Conservation (phyloP, 2,888 invertebrate genomes). For the Plagiodera versicolora region DNA sequence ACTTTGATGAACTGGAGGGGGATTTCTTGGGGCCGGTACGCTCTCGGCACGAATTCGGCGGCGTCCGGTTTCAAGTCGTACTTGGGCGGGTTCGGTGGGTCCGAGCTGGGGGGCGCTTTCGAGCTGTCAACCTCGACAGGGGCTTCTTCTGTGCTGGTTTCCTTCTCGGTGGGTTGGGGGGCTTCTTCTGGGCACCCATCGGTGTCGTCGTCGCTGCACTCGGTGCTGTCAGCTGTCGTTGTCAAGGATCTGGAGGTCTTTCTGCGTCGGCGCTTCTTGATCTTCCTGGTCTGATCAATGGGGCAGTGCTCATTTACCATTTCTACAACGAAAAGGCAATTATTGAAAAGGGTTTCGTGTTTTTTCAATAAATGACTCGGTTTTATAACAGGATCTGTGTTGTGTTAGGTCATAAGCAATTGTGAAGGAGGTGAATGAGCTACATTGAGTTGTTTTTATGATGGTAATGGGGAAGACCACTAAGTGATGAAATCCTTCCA, state of each 20-base stretch:
- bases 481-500: too few species aligned
- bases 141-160: neutral
- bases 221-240: slow-evolving; percentile 37
- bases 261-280: slow-evolving; percentile 43
- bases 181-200: slow-evolving; percentile 12
- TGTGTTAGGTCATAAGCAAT: too few species aligned
- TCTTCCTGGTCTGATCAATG: slow-evolving; percentile 29
- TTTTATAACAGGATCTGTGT: too few species aligned
- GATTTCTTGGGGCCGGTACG: slow-evolving; percentile 41
- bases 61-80: slow-evolving; percentile 51
- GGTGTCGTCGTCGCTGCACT: slow-evolving; percentile 38
- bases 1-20: slow-evolving; percentile 46
- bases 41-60: slow-evolving; percentile 54
- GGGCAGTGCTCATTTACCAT: slow-evolving; percentile 25
- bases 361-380: too few species aligned
- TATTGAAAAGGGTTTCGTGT: slow-evolving; percentile 1
- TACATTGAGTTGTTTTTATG: too few species aligned
- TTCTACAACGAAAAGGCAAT: slow-evolving; percentile 32
- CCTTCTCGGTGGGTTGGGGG: slow-evolving; percentile 9
- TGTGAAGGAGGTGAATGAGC: too few species aligned
- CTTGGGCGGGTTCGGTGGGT: slow-evolving; percentile 19
- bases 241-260: slow-evolving; percentile 37
- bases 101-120: slow-evolving; percentile 3
- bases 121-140: slow-evolving; percentile 11
- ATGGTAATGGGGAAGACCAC: too few species aligned